A percentile compares a stretch with the other conserved stretches of the same genome.
These are phyloP conservation scores for Vulpes vulpes DNA, from an alignment of 2,113 vertebrate genomes.

Conservation along the genomic window DNA sequence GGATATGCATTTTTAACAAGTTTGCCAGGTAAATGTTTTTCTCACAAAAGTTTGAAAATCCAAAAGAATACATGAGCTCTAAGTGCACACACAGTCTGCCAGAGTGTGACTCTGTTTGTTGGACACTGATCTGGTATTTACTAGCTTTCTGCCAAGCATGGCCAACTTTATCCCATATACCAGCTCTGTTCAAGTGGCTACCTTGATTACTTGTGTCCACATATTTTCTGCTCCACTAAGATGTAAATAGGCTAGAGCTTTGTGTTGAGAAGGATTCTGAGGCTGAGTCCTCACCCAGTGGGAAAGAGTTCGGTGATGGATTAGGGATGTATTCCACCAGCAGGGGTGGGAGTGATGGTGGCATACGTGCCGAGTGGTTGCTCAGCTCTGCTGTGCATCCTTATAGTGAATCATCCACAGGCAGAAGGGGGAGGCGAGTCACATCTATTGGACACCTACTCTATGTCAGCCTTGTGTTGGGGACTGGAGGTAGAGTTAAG, in stretches of 20 bases:
- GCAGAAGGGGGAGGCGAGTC: not conserved
- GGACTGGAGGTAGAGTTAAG: not conserved
- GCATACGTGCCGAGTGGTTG: not conserved
- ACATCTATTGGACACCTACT: not conserved
- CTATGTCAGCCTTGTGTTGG: not conserved
- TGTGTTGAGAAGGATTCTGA: not conserved
- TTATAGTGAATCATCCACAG: not conserved
- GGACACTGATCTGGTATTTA: too few species aligned
- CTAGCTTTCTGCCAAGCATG: not conserved
- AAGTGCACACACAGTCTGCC: rapidly evolving
- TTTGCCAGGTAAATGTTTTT: not conserved
- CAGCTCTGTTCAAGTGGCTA: not conserved
- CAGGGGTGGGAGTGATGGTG: not conserved
- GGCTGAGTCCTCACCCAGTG: not conserved
- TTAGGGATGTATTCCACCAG: not conserved
- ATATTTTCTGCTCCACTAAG: not conserved
- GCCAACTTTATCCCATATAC: not conserved
- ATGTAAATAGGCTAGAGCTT: not conserved
- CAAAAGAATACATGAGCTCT: not conserved
- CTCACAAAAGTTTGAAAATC: not conserved
- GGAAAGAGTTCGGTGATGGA: not conserved
- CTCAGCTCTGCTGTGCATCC: not conserved
- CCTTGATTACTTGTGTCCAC: not conserved
- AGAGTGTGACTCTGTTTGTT: not conserved
- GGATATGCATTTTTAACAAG: not conserved